Conservation (phyloP, 2,113 vertebrate species). For the Trogon melanurus region DNA sequence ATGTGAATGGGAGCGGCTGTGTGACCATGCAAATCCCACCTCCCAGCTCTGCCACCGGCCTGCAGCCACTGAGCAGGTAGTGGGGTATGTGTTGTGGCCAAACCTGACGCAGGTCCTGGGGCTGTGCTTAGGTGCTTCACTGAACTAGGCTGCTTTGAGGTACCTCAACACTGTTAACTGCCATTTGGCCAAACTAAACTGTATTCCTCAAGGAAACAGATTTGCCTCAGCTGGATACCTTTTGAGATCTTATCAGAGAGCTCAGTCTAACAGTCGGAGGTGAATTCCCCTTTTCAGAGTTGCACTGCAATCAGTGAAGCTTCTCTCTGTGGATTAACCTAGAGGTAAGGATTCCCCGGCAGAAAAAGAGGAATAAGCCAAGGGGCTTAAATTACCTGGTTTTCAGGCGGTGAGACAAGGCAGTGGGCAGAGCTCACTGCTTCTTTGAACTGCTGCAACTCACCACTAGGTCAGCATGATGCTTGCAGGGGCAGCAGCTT, state of each 20-base stretch:
- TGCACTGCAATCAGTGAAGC: neutral
- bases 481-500: neutral
- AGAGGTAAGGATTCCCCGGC: neutral
- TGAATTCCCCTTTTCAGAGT: neutral
- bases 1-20: neutral
- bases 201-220: neutral
- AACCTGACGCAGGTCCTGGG: neutral
- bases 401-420: neutral
- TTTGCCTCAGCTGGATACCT: neutral
- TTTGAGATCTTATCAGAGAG: neutral
- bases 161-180: neutral
- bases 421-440: neutral
- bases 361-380: neutral
- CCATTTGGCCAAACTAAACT: neutral
- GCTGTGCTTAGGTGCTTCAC: neutral
- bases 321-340: neutral
- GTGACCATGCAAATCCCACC: neutral
- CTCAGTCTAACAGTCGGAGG: neutral
- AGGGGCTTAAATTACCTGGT: neutral
- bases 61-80: rapidly evolving
- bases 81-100: rapidly evolving
- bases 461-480: neutral
- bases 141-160: neutral
- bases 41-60: neutral
- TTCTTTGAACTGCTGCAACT: neutral